These are phyloP conservation scores for Hybos culiciformis DNA, from an alignment of 2,888 invertebrate species.

Conservation along the genomic window DNA sequence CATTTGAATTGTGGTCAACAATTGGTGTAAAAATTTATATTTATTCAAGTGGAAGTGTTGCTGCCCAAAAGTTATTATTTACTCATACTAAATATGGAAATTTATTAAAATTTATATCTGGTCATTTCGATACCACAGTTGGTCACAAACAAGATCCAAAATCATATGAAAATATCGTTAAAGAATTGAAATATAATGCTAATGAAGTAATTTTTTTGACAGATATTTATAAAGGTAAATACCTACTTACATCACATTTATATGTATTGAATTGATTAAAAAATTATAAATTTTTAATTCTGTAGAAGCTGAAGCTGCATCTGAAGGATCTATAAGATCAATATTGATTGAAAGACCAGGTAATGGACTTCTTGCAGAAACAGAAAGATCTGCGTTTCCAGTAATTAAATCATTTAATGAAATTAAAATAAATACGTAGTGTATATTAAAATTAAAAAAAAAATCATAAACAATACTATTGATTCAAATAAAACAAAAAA, in stretches of 20 bases:
- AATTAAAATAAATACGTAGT: constrained; percentile 19
- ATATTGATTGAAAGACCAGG: constrained; percentile 65
- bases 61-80: constrained; percentile 81
- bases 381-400: constrained; percentile 41
- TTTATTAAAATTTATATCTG: constrained; percentile 53
- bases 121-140: constrained; percentile 75
- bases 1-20: constrained; percentile 58
- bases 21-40: constrained; percentile 60
- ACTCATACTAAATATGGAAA: constrained; percentile 63
- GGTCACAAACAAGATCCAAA: constrained; percentile 64
- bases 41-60: constrained; percentile 85
- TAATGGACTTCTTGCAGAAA: constrained; percentile 53
- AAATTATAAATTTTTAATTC: constrained; percentile 16
- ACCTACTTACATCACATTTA: background rate
- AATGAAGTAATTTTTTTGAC: constrained; percentile 73
- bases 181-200: constrained; percentile 43
- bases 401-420: constrained; percentile 50
- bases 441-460: too few species aligned
- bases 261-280: background rate
- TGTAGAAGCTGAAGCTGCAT: constrained; percentile 80
- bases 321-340: constrained; percentile 52
- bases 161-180: constrained; percentile 67
- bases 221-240: constrained; percentile 62
- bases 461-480: too few species aligned
- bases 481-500: too few species aligned